Conservation (phyloP, 1,140 invertebrate genomes). For the Lerema accius region DNA sequence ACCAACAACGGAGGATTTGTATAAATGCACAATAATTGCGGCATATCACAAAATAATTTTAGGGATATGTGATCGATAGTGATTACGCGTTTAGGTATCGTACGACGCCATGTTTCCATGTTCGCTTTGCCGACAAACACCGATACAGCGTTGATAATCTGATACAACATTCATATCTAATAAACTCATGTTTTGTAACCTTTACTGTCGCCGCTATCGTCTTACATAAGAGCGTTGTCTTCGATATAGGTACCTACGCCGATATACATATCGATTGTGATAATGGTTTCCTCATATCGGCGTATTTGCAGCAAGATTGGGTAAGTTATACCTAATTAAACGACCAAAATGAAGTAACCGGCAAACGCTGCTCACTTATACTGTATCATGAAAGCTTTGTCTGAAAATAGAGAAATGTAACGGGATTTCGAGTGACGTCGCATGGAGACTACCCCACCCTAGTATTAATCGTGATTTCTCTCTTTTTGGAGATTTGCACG, state of each 20-base stretch:
- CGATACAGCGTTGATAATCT: slow-evolving; percentile 56
- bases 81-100: slow-evolving; percentile 35
- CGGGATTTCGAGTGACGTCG: slow-evolving; percentile 8
- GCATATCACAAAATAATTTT: slow-evolving; percentile 33
- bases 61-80: slow-evolving; percentile 39
- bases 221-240: slow-evolving; percentile 56
- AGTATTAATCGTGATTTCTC: slow-evolving; percentile 32
- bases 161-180: slow-evolving; percentile 72
- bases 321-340: background rate
- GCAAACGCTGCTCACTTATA: slow-evolving; percentile 2
- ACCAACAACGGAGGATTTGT: slow-evolving; percentile 10
- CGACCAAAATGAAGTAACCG: background rate
- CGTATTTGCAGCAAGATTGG: slow-evolving; percentile 2
- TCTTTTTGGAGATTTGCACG: slow-evolving; percentile 56
- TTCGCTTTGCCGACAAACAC: slow-evolving; percentile 51
- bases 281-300: slow-evolving; percentile 32
- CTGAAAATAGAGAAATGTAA: slow-evolving; percentile 16
- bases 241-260: slow-evolving; percentile 51
- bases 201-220: slow-evolving; percentile 72
- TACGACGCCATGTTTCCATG: slow-evolving; percentile 42
- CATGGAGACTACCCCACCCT: background rate
- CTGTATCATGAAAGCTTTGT: background rate
- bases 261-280: slow-evolving; percentile 44
- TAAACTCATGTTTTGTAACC: slow-evolving; percentile 68
- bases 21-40: slow-evolving; percentile 34